These are phyloP conservation scores for Hyphantria cunea DNA, from an alignment of 1,140 invertebrate species.

Conservation along the genomic window DNA sequence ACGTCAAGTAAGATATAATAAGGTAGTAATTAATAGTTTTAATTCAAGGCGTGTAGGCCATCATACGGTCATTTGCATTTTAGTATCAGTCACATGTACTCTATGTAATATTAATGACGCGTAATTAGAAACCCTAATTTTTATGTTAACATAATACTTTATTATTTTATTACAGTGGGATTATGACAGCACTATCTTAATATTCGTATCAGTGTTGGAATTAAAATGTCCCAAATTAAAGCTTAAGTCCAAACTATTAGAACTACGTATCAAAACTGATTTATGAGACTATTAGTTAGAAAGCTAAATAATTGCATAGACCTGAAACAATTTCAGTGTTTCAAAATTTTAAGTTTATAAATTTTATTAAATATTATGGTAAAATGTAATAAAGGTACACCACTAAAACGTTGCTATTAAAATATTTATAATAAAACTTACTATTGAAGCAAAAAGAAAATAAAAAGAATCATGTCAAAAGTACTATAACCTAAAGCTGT, in stretches of 20 bases:
- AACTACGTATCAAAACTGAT: too few species aligned
- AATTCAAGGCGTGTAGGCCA: slow-evolving; percentile 25
- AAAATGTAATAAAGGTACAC: too few species aligned
- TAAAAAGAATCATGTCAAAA: too few species aligned
- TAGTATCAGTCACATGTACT: slow-evolving; percentile 24
- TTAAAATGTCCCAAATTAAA: neutral
- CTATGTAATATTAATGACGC: slow-evolving; percentile 25
- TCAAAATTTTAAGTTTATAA: too few species aligned
- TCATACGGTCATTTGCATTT: slow-evolving; percentile 34
- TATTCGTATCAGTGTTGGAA: neutral
- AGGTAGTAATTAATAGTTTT: slow-evolving; percentile 53
- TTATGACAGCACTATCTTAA: neutral
- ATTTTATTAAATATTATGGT: too few species aligned
- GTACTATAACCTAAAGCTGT: too few species aligned
- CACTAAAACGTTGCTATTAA: too few species aligned
- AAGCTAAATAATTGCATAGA: neutral
- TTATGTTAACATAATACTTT: neutral
- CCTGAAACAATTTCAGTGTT: too few species aligned
- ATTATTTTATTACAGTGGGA: neutral
- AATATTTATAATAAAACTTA: too few species aligned
- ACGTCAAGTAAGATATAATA: slow-evolving; percentile 56
- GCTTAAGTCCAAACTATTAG: neutral
- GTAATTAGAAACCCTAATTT: slow-evolving; percentile 4
- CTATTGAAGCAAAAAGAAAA: too few species aligned
- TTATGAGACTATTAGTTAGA: neutral